Percentiles rank a stretch among this genome's conserved stretches.
These are phyloP conservation scores for Staurois parvus DNA, from an alignment of 2,797 vertebrate species.

Conservation along the genomic window DNA sequence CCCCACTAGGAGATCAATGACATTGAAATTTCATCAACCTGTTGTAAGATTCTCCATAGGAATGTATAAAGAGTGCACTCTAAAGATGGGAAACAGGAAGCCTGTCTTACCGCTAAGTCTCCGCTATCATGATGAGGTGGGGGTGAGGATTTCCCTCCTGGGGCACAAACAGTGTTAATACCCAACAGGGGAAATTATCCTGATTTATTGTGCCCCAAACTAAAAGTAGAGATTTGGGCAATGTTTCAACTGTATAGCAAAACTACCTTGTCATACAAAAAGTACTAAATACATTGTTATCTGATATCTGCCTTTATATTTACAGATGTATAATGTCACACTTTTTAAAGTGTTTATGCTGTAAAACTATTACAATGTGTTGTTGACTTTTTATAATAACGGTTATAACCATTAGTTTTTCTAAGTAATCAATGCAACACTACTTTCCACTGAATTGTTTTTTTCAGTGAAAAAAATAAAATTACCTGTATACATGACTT, in stretches of 20 bases:
- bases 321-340: slow-evolving; percentile 3
- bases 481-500: slow-evolving; percentile 7
- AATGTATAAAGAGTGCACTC: neutral
- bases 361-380: slow-evolving; percentile 8
- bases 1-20: neutral
- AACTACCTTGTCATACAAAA: slow-evolving; percentile 33
- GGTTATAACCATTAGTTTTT: slow-evolving; percentile 2
- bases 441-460: slow-evolving; percentile 26
- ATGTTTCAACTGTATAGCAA: neutral
- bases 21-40: neutral
- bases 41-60: neutral
- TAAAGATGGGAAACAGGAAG: neutral
- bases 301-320: neutral
- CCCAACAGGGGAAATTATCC: neutral
- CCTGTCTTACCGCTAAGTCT: neutral
- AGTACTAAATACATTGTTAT: slow-evolving; percentile 23
- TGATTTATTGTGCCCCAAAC: neutral
- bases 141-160: neutral
- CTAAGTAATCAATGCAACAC: slow-evolving; percentile 34
- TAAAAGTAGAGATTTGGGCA: neutral
- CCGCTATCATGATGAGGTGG: too few species aligned
- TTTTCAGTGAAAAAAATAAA: neutral
- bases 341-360: slow-evolving; percentile 30
- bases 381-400: neutral
- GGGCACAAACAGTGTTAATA: neutral